phyloP scores from a whole-genome alignment of 2,888 invertebrate genomes.

The Caenorhabditis japonica region DNA sequence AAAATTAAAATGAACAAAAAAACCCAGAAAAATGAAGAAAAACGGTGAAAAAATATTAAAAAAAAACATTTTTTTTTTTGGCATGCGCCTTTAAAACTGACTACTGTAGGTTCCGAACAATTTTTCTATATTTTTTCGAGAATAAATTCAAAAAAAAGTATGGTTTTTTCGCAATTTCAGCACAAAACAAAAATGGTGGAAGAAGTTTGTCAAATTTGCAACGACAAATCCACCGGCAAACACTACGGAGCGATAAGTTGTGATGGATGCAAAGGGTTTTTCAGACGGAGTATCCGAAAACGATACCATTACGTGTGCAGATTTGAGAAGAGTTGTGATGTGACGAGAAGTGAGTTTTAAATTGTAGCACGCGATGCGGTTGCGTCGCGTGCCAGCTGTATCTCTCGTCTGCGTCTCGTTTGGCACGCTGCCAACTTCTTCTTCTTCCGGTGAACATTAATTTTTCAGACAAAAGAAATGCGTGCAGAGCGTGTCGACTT shows the following conservation, averaged over 20 bases:
- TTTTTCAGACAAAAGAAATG: constrained; percentile 70
- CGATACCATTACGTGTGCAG: constrained; percentile 74
- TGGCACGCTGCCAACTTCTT: no score
- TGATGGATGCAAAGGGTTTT: constrained; percentile 77
- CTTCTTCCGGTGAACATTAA: no score
- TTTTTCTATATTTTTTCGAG: background rate
- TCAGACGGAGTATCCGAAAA: constrained; percentile 76
- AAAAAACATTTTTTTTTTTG: no score
- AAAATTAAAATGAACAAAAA: no score
- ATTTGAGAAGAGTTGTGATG: constrained; percentile 72
- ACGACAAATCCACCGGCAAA: constrained; percentile 75
- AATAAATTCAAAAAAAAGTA: no score
- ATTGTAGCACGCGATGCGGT: background rate
- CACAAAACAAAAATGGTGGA: constrained; percentile 62
- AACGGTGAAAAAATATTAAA: no score
- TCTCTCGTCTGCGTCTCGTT: no score
- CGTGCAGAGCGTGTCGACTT: constrained; percentile 70
- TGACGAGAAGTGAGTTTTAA: constrained; percentile 71
- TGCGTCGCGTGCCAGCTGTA: no score
- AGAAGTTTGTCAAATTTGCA: constrained; percentile 71
- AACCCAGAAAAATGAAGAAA: no score
- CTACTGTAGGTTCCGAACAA: no score
- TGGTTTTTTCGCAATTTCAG: no score
- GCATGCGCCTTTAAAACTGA: no score
- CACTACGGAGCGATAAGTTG: constrained; percentile 75